phyloP scores from a whole-genome alignment of 1,140 invertebrate genomes.

The Papilio polyxenes region DNA sequence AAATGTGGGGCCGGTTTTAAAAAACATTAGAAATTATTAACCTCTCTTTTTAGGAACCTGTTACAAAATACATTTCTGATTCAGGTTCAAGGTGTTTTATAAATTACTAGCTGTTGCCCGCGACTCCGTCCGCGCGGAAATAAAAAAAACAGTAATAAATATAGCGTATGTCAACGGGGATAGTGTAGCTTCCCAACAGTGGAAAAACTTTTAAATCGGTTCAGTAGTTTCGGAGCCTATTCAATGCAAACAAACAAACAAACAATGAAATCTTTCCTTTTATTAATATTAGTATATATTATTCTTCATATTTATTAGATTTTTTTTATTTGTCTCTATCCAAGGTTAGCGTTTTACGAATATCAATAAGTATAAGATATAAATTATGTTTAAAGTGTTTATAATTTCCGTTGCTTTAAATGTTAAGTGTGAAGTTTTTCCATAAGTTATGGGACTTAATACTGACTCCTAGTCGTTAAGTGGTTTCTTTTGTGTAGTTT shows the following conservation, averaged over 20 bases:
- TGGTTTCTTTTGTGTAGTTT: neutral
- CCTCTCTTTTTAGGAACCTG: constrained; percentile 8
- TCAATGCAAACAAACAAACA: too few relatives aligned
- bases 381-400: constrained; percentile 20
- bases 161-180: too few relatives aligned
- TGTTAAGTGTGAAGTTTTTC: neutral
- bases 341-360: neutral
- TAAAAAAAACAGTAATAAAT: too few relatives aligned
- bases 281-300: neutral
- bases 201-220: too few relatives aligned
- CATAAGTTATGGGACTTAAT: neutral
- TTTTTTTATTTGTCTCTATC: neutral
- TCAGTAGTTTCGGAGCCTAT: too few relatives aligned
- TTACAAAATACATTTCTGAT: neutral
- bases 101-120: neutral
- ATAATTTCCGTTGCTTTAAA: neutral
- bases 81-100: constrained; percentile 10
- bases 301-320: neutral
- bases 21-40: constrained; percentile 15
- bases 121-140: too few relatives aligned
- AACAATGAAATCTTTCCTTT: too few relatives aligned
- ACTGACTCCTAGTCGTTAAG: neutral
- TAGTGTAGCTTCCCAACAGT: too few relatives aligned
- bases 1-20: constrained; percentile 8
- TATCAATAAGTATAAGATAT: neutral